Percentiles rank a stretch among this genome's conserved stretches.
phyloP scores from a whole-genome alignment of 2,113 vertebrate genomes.

The Crotophaga sulcirostris region DNA sequence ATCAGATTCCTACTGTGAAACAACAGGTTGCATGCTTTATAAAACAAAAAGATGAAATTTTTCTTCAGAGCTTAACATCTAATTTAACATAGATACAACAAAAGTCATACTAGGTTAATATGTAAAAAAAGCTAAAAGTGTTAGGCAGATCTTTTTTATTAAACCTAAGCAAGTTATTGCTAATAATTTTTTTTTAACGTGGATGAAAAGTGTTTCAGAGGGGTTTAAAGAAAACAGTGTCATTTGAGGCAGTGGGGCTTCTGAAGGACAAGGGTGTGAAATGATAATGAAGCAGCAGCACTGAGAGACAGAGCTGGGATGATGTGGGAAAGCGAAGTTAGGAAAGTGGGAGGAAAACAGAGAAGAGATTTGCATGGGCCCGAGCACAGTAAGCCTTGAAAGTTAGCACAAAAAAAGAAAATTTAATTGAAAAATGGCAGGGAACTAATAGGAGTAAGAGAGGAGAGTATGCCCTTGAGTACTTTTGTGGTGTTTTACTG shows the following conservation, averaged over 20 bases:
- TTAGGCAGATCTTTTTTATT: background rate
- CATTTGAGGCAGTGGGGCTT: background rate
- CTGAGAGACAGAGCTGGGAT: background rate
- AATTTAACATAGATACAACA: background rate
- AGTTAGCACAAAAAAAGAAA: background rate
- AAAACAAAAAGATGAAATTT: background rate
- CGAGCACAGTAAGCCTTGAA: background rate
- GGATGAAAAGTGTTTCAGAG: background rate
- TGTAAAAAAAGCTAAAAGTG: background rate
- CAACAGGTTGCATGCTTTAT: background rate
- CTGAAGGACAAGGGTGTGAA: background rate
- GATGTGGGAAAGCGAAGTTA: background rate
- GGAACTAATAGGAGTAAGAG: background rate
- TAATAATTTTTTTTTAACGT: background rate
- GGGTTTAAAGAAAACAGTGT: background rate
- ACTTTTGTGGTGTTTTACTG: background rate
- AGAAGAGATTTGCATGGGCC: background rate
- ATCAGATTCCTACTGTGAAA: conserved; percentile 2
- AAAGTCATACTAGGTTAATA: background rate
- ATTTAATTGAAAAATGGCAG: background rate
- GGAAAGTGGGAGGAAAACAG: background rate
- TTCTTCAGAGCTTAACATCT: background rate
- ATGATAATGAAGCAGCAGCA: background rate
- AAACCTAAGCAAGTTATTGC: background rate
- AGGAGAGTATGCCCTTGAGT: background rate